These are phyloP conservation scores for Itoplectis maculator DNA, from an alignment of 2,888 invertebrate species.

Conservation along the genomic window DNA sequence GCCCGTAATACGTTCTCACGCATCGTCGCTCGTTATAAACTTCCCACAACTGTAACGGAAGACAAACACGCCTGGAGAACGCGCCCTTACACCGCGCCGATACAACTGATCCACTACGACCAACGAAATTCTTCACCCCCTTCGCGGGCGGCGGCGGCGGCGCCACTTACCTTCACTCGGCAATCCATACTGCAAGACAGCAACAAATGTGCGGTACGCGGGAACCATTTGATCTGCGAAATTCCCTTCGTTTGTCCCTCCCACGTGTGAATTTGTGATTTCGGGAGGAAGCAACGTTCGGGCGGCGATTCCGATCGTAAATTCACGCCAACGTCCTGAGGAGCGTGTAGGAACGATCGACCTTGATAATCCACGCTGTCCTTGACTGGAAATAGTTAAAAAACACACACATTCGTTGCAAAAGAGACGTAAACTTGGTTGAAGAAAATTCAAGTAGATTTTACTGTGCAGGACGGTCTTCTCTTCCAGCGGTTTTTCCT, in stretches of 20 bases:
- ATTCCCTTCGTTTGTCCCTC: constrained; percentile 98
- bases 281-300: constrained; percentile 97
- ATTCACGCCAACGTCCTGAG: constrained; percentile 96
- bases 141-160: no score
- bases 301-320: constrained; percentile 94
- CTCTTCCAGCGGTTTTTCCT: constrained; percentile 96
- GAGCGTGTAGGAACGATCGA: constrained; percentile 96
- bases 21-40: constrained; percentile 98
- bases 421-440: background rate
- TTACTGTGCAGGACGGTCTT: constrained; percentile 94
- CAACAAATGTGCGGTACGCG: constrained; percentile 96
- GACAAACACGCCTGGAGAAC: background rate
- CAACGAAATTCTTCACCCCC: background rate
- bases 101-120: background rate
- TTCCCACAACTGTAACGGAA: constrained; percentile 93
- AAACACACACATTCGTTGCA: no score
- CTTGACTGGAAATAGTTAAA: constrained; percentile 89
- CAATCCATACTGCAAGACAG: constrained; percentile 99
- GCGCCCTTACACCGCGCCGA: background rate
- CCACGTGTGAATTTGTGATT: constrained; percentile 98
- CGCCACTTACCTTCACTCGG: constrained; percentile 93
- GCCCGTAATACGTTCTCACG: constrained; percentile 97
- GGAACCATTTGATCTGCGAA: constrained; percentile 97
- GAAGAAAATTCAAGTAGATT: constrained; percentile 1
- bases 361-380: constrained; percentile 98